Evolutionary conservation across 2,797 vertebrate genomes (phyloP).

Genomic region (Lutjanus argentimaculatus): DNA sequence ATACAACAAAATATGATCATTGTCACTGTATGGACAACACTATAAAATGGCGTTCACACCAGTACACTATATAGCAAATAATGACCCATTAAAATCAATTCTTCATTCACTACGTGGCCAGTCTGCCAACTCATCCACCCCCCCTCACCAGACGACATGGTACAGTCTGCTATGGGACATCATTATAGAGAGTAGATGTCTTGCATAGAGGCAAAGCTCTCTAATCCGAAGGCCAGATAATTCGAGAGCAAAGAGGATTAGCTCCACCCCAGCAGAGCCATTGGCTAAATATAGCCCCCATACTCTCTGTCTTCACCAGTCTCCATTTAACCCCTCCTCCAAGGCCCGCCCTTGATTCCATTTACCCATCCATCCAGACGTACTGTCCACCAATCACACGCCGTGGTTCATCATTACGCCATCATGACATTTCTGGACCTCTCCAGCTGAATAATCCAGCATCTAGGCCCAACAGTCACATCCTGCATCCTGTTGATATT

Average conservation of each 20-base stretch:
- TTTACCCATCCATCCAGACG: conserved; percentile 34
- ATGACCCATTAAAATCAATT: conserved; percentile 5
- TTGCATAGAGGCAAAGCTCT: conserved; percentile 87
- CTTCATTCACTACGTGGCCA: not conserved
- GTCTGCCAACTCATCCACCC: conserved; percentile 31
- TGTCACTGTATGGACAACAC: not conserved
- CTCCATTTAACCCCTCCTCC: conserved; percentile 67
- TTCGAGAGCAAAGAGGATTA: conserved; percentile 95
- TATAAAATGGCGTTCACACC: not conserved
- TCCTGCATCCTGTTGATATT: not conserved
- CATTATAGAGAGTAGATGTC: conserved; percentile 85
- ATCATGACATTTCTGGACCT: conserved; percentile 32
- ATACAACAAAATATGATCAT: not conserved
- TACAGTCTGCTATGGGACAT: conserved; percentile 76
- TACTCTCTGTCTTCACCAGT: conserved; percentile 75
- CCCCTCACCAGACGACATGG: conserved; percentile 62
- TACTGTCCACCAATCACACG: conserved; percentile 55
- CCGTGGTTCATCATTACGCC: conserved; percentile 22
- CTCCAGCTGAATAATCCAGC: conserved; percentile 56
- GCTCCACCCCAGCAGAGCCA: conserved; percentile 87
- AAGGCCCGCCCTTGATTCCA: conserved; percentile 53
- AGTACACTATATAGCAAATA: not conserved
- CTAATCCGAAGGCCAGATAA: conserved; percentile 93
- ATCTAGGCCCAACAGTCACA: conserved; percentile 6
- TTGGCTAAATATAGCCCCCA: conserved; percentile 93